phyloP scores from a whole-genome alignment of 92 coral and sea anemone species.

The Epizoanthus illoricatus region DNA sequence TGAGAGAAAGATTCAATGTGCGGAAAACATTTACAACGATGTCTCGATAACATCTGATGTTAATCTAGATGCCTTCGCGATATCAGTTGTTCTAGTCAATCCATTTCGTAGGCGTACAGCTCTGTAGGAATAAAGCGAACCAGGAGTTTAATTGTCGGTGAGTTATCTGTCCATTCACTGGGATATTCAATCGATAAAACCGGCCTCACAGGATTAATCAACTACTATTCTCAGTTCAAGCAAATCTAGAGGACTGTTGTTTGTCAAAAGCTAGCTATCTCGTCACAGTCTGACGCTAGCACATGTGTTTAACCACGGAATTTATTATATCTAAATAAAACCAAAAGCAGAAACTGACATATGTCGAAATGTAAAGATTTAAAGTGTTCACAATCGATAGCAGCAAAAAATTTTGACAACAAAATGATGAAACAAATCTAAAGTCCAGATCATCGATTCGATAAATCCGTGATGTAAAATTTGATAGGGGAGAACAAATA shows the following conservation, averaged over 20 bases:
- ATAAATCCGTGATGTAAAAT: no score
- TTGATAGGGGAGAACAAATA: no score
- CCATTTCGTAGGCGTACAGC: conserved; percentile 37
- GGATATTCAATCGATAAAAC: neutral
- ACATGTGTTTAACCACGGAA: no score
- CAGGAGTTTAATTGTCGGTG: neutral
- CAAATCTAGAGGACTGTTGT: neutral
- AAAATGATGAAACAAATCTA: neutral
- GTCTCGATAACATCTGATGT: conserved; percentile 26
- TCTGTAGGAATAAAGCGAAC: conserved; percentile 1
- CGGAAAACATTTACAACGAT: neutral
- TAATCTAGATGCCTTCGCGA: neutral
- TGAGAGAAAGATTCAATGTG: conserved; percentile 6
- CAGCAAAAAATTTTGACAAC: conserved; percentile 2
- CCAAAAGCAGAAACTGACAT: no score
- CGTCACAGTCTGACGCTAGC: no score
- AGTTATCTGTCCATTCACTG: conserved; percentile 9
- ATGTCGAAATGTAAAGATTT: conserved; percentile 23
- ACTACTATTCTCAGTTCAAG: neutral
- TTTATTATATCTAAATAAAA: no score
- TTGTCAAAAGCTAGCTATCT: neutral
- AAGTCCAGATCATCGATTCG: no score
- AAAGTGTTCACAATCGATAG: conserved; percentile 14
- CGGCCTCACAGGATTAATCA: neutral
- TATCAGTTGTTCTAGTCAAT: conserved; percentile 21